These are phyloP conservation scores for Tympanoctomys barrerae DNA, from an alignment of 2,797 vertebrate genomes.

Conservation along the genomic window DNA sequence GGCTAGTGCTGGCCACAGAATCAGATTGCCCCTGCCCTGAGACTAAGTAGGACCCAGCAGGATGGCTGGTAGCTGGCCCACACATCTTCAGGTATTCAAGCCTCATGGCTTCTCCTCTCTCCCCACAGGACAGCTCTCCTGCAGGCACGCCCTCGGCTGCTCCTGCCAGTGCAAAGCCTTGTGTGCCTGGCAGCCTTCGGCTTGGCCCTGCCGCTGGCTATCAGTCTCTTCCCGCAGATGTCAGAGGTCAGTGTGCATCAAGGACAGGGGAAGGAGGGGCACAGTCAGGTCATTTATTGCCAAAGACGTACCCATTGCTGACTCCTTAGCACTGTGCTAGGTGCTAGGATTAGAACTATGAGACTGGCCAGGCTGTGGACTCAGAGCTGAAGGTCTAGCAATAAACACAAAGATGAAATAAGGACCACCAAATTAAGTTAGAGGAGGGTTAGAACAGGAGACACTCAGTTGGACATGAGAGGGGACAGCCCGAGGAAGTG, in stretches of 20 bases:
- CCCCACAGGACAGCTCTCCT: constrained; percentile 91
- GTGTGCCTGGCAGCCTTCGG: constrained; percentile 95
- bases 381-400: not conserved
- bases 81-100: rapidly evolving
- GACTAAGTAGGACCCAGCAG: not conserved
- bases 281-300: not conserved
- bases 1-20: not conserved
- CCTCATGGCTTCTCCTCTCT: constrained; percentile 7
- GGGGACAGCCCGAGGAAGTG: not conserved
- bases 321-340: not conserved
- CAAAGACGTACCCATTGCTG: not conserved
- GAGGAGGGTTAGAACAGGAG: not conserved
- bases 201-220: constrained; percentile 95
- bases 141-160: constrained; percentile 89
- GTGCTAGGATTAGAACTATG: not conserved
- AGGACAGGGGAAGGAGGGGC: not conserved
- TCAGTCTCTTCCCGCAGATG: constrained; percentile 98
- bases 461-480: not conserved
- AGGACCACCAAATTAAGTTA: not conserved
- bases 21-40: not conserved
- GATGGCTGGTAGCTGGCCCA: not conserved
- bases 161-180: constrained; percentile 94
- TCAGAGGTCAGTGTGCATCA: constrained; percentile 91
- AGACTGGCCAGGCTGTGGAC: not conserved
- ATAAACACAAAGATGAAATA: not conserved